Evolutionary conservation across 2,888 invertebrate species (phyloP), one percentile per base, ranked within the genome.

Genomic region (Euphydryas editha): DNA sequence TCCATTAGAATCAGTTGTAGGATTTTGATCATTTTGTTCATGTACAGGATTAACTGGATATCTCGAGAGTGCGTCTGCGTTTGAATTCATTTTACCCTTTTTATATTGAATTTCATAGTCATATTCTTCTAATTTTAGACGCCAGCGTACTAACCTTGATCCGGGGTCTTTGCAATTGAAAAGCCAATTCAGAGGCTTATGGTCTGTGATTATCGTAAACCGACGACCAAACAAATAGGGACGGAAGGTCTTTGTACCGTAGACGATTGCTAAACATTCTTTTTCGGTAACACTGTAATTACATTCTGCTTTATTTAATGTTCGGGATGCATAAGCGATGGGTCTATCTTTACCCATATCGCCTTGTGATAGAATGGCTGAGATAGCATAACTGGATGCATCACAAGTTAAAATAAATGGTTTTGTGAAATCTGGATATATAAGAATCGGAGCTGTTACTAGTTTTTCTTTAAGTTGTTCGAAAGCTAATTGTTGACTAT

Each of bases 371-470:
- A n/a, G n/a, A n/a, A n/a, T n/a, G n/a, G n/a, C n/a, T n/a, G n/a
- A n/a, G n/a, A n/a, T n/a, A n/a, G n/a, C n/a, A n/a, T n/a, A n/a
- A n/a, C n/a, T n/a, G n/a, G n/a, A n/a, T n/a, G n/a, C n/a, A n/a
- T n/a, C n/a, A n/a, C n/a, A n/a, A n/a, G n/a, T n/a, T n/a, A n/a
- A n/a, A n/a, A 72, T 59, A 51, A 79, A 75, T 2, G 30, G 73
- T 66, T 78, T 73, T 0, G 67, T 62, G 49, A 84, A 86, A 60
- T 85, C 78, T 0, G 84, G 81, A 64, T 81, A 83, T 61, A 70
- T 64, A 1, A 86, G 71, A 0, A 85, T 68, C 2, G 82, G 82
- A 15, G 76, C 74, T 8, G 70, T 60, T 0, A 39, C 60, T 0
- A 77, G 55, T 65, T 65, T 65, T 11, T 71, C 2, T 72, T 78